Evolutionary conservation across 2,113 vertebrate species (phyloP), one percentile per base, ranked within the genome.

Genomic region (Thunnus maccoyii): DNA sequence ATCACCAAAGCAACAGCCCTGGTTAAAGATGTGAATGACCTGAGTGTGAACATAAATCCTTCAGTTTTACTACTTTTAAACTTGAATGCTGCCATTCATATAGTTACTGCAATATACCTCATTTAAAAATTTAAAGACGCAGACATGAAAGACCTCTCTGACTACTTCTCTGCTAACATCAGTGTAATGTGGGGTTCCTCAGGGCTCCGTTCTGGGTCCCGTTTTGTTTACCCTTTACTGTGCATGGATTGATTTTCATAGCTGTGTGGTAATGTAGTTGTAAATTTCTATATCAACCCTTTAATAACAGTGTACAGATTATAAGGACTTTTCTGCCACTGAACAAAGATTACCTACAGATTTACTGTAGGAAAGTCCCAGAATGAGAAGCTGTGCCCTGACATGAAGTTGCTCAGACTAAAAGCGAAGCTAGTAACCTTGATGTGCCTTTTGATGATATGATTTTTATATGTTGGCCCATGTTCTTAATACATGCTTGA

Each of bases 171-270:
- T 41, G 36, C 36, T 41, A 6, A 36, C 30, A 41, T 18, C 60
- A 36, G n/a, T 17, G 66, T 22, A 30, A 72, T 54, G 27, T 60
- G 63, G 46, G 13, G 47, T 55, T 30, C 68, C 16, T 46, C 69
- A 64, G 56, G 64, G 30, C 2, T 56, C 44, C 5, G 18, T 66
- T 51, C 55, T 68, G 44, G 46, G 30, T 63, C 64, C 16, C 22
- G 36, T 32, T 16, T 22, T 15, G 20, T 73, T 80, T 46, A 63
- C 32, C 36, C 60, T 44, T 63, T 11, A 63, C 36, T 18, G 44
- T 22, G 20, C 17, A 62, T 5, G 32, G 60, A 18, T n/a, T 36
- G 9, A 41, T 62, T 63, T 32, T 63, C 36, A 44, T 41, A 20
- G 36, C 60, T 44, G 60, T 62, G 8, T 44, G 1, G 36, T 41